Evolutionary conservation across 2,888 invertebrate genomes (phyloP), one percentile per base, ranked within the genome.

Genomic region (Ommatoiulus sabulosus): DNA sequence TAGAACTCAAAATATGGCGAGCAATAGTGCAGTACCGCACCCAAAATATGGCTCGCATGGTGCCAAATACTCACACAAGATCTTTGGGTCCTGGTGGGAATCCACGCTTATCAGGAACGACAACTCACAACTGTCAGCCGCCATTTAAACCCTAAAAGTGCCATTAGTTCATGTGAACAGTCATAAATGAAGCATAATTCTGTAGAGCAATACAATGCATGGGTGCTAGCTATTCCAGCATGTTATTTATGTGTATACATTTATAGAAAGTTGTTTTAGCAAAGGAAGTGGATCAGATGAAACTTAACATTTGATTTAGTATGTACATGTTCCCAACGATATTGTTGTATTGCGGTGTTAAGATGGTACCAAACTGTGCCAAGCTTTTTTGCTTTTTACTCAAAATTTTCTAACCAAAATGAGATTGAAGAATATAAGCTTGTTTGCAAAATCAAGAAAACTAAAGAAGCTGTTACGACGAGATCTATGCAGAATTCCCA

Each of bases 1-100:
- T 96, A 44, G 96, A 97, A 92, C 94, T 97, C 86, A 95, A 96
- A 89, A 93, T 98, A 90, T 98, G 98, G 98, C 95, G 96, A 90
- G 96, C 96, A 0, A 95, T 98, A 88, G 92, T 94, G 89, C 94
- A 95, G 88, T 92, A 92, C 90, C 91, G 93, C 35, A 90, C 87
- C 72, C 63, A 86, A 6, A 80, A 80, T 24, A 46, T 86, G 48
- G 48, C 46, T 86, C 86, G 86, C 15, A 86, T 86, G 86, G 86
- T 48, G 48, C 86, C 86, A 46, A 86, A 86, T 86, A 86, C 86
- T 86, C 86, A 86, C 44, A 86, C 86, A 46, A 44, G 86, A 86
- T 46, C 86, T 86, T 44, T 86, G 24, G 86, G 86, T 20, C 44
- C 46, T 48, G 46, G 44, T n/a, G n/a, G 44, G 24, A 86, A 86